A percentile compares a stretch with the other conserved stretches of the same genome.
These are phyloP conservation scores for Pterophyllum scalare DNA, from an alignment of 2,113 vertebrate genomes.

Conservation along the genomic window DNA sequence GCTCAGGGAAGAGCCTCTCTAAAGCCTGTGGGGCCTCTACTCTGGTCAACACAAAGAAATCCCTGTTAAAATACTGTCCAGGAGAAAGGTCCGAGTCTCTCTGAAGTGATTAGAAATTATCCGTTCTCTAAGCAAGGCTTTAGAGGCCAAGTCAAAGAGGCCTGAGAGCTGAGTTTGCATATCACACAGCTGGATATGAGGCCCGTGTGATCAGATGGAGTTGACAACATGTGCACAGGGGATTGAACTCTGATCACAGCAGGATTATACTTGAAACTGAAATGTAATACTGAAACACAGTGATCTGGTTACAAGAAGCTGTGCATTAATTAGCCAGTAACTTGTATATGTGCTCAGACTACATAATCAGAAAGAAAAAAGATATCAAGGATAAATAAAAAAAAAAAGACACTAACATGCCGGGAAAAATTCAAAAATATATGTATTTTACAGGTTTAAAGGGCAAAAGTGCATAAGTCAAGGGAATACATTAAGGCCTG, in stretches of 20 bases:
- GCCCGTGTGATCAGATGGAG: conserved; percentile 13
- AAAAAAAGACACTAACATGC: not conserved
- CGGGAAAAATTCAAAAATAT: conserved; percentile 29
- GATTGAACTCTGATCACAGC: conserved; percentile 51
- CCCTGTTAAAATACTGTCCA: conserved; percentile 54
- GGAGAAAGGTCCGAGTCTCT: conserved; percentile 18
- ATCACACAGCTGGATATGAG: conserved; percentile 24
- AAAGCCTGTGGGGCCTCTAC: conserved; percentile 35
- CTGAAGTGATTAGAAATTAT: conserved; percentile 43
- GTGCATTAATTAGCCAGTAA: conserved; percentile 32
- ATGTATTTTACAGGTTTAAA: conserved; percentile 47
- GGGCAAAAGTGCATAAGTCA: conserved; percentile 25
- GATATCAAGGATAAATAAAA: not conserved
- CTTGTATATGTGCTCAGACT: conserved; percentile 13
- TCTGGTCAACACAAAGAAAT: conserved; percentile 61
- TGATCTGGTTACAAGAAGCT: conserved; percentile 24
- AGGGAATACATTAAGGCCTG: not conserved
- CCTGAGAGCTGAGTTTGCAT: conserved; percentile 3
- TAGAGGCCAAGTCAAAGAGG: conserved; percentile 24
- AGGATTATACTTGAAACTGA: conserved; percentile 22
- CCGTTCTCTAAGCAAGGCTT: conserved; percentile 21
- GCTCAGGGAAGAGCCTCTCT: conserved; percentile 56
- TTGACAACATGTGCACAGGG: not conserved
- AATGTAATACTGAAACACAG: conserved; percentile 7
- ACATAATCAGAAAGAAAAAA: conserved; percentile 18